A percentile compares a stretch with the other conserved stretches of the same genome.
These are phyloP conservation scores for Odontocerum albicorne DNA, from an alignment of 2,888 invertebrate species.

Conservation along the genomic window DNA sequence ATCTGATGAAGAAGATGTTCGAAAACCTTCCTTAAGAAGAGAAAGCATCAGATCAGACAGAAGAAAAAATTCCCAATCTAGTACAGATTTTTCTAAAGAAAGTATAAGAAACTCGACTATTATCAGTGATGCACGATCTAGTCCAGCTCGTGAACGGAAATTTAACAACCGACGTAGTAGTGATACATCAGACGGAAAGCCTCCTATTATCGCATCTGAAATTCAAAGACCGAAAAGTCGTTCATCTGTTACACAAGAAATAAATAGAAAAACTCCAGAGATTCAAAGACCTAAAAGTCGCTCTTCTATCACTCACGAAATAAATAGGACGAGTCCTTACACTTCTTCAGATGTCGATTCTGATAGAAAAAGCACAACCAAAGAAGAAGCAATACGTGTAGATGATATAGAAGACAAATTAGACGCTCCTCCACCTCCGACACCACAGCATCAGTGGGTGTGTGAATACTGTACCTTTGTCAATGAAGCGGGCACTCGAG, in stretches of 20 bases:
- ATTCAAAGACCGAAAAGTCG: slow-evolving; percentile 24
- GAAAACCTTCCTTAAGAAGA: slow-evolving; percentile 36
- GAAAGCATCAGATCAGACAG: slow-evolving; percentile 28
- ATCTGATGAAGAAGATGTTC: slow-evolving; percentile 50
- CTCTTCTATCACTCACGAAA: slow-evolving; percentile 23
- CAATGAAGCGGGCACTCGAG: slow-evolving; percentile 75
- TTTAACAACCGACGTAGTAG: slow-evolving; percentile 33
- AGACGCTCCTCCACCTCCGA: slow-evolving; percentile 53
- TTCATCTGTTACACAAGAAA: slow-evolving; percentile 23
- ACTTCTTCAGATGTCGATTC: slow-evolving; percentile 35
- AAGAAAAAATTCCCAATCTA: slow-evolving; percentile 35
- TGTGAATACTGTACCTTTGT: slow-evolving; percentile 91
- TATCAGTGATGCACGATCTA: slow-evolving; percentile 41
- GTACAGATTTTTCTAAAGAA: slow-evolving; percentile 41
- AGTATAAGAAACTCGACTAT: neutral
- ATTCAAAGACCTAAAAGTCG: slow-evolving; percentile 24
- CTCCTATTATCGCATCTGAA: slow-evolving; percentile 12
- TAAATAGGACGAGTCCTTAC: slow-evolving; percentile 15
- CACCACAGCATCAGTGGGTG: slow-evolving; percentile 70
- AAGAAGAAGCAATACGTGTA: slow-evolving; percentile 34
- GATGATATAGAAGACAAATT: slow-evolving; percentile 40
- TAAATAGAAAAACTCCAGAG: slow-evolving; percentile 17
- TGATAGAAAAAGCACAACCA: slow-evolving; percentile 31
- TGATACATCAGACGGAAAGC: slow-evolving; percentile 29
- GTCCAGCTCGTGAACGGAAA: slow-evolving; percentile 41